These are phyloP conservation scores for Microcebus griseorufus DNA, from an alignment of 2,113 vertebrate genomes.

Conservation along the genomic window DNA sequence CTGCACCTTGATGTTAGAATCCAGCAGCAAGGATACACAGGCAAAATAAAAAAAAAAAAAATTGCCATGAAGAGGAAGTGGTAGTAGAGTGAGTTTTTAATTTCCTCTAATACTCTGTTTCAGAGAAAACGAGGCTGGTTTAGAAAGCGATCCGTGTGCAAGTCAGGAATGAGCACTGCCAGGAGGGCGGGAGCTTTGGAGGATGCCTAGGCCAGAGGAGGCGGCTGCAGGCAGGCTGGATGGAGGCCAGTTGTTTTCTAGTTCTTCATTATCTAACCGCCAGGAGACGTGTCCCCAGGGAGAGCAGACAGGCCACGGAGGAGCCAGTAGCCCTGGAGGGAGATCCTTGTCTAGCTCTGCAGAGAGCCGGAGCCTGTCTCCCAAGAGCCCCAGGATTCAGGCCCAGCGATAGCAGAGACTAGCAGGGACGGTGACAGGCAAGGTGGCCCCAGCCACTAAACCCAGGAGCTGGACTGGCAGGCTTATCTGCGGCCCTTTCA, in stretches of 20 bases:
- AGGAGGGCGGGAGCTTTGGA: background rate
- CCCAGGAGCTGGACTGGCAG: background rate
- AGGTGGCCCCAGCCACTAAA: background rate
- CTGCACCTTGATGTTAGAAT: constrained; percentile 8
- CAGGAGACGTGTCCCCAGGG: background rate
- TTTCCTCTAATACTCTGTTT: background rate
- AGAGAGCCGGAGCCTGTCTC: background rate
- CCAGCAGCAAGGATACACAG: background rate
- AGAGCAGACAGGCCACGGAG: too few relatives aligned
- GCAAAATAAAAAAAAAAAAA: background rate
- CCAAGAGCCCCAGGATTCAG: background rate
- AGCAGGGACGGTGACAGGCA: background rate
- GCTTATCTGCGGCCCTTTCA: background rate
- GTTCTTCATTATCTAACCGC: background rate
- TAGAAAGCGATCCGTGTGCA: background rate
- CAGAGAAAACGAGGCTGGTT: background rate
- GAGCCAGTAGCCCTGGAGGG: background rate
- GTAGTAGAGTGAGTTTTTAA: background rate
- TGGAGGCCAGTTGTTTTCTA: background rate
- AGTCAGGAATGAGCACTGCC: background rate
- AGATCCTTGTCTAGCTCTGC: background rate
- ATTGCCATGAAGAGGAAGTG: background rate
- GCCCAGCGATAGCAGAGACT: background rate
- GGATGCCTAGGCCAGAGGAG: background rate
- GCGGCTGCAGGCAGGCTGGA: background rate